These are phyloP conservation scores for Drosophila affinis DNA, from an alignment of 2,888 invertebrate genomes.

Conservation along the genomic window DNA sequence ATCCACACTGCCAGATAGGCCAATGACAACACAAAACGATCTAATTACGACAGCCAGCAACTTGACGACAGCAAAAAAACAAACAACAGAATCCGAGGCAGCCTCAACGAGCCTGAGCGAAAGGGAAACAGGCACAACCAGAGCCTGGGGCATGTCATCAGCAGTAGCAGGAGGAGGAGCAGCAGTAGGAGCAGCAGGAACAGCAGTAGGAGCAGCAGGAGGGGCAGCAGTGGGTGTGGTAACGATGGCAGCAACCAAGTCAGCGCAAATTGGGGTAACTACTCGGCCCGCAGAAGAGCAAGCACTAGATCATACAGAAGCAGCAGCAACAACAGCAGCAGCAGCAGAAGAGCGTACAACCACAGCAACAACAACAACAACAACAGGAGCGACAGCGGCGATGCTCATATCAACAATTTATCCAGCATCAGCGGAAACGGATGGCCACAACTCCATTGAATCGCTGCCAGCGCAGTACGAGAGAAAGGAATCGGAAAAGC, in stretches of 20 bases:
- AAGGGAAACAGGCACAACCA: constrained; percentile 35
- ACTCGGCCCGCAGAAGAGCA: constrained; percentile 45
- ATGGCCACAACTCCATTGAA: constrained; percentile 71
- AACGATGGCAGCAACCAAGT: constrained; percentile 49
- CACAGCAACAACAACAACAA: constrained; percentile 21
- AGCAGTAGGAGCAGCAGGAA: constrained; percentile 27
- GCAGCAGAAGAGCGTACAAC: constrained; percentile 13
- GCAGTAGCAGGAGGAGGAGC: constrained; percentile 53
- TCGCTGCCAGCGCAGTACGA: constrained; percentile 26
- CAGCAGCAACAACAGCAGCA: constrained; percentile 18
- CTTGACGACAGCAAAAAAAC: constrained; percentile 60
- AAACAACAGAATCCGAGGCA: constrained; percentile 32
- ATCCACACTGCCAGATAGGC: constrained; percentile 74
- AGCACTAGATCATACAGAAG: constrained; percentile 18
- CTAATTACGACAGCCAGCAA: constrained; percentile 70
- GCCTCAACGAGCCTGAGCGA: constrained; percentile 20
- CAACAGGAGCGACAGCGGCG: constrained; percentile 31
- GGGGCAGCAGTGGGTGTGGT: constrained; percentile 9
- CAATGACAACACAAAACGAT: constrained; percentile 77
- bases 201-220: constrained; percentile 57
- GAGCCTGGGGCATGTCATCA: constrained; percentile 63
- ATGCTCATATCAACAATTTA: constrained; percentile 71
- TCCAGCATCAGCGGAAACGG: constrained; percentile 66
- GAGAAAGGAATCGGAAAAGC: constrained; percentile 7
- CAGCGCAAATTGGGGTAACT: constrained; percentile 74